Base-by-base conservation (phyloP, 2,888 invertebrate species). In the Pristionchus japonicus region DNA sequence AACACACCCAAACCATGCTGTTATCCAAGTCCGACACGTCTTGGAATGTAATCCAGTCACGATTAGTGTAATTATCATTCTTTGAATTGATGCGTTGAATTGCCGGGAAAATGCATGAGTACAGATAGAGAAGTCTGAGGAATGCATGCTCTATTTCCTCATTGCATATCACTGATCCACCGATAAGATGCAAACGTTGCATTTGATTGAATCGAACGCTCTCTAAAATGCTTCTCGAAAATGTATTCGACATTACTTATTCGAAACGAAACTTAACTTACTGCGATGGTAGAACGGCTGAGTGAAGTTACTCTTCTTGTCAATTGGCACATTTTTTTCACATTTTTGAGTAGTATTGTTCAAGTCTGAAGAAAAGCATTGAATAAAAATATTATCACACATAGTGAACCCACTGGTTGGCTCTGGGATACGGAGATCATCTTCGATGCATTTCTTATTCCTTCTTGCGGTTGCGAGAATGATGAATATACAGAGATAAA, bases 151-250 rank as follows among this genome's bases (percentile, higher is more conserved):
- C 40, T 37, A 85, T 64, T 17, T 85, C 85, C 3, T 61, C 85
- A 20, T 37, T 37, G 40, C 85, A 85, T 15, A 85, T 40, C 27
- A 85, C 61, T 17, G 85, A 85, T 23, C 85, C 85, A 27, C 85
- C 85, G 7, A 85, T 37, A 0, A 85, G 85, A 43, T 85, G 85
- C 3, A 85, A 43, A 1, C 85, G 85, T 64, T 85, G 85, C 85
- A 85, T 34, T 52, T 85, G 85, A 64, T 85, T 85, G 85, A 85
- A 85, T n/a, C 85, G 85, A 31, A 85, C 85, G 20, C 40, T 47
- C 11, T 11, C 85, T 85, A 37, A 1, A 70, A 37, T 13, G 20
- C 7, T n/a, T n/a, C n/a, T n/a, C n/a, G n/a, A n/a, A n/a, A n/a
- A n/a, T n/a, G n/a, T n/a, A n/a, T n/a, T n/a, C n/a, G n/a, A n/a